phyloP scores from a whole-genome alignment of 2,113 vertebrate species.

The Psittacara wagleri region DNA sequence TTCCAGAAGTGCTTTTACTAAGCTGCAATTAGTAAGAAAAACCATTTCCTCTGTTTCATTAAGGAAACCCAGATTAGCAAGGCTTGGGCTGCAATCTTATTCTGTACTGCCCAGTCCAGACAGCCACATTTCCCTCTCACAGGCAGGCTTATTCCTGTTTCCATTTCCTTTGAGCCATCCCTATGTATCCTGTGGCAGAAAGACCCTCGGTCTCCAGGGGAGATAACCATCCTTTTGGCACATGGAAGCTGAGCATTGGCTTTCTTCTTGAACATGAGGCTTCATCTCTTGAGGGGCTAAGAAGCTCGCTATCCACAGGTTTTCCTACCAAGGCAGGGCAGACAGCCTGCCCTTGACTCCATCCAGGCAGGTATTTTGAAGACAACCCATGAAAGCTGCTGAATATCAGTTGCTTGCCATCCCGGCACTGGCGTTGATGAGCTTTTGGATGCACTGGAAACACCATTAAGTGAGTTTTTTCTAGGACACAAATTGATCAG shows the following conservation, averaged over 20 bases:
- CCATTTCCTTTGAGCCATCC: neutral
- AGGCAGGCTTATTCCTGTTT: neutral
- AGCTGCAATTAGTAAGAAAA: neutral
- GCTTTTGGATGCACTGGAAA: rapidly evolving
- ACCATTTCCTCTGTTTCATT: neutral
- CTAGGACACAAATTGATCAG: neutral
- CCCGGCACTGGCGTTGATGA: neutral
- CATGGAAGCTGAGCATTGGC: neutral
- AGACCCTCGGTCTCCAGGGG: rapidly evolving
- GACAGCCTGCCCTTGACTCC: neutral
- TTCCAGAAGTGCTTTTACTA: neutral
- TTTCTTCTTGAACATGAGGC: neutral
- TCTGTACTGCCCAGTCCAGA: neutral
- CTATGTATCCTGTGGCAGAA: rapidly evolving
- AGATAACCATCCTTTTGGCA: rapidly evolving
- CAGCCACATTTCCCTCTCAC: neutral
- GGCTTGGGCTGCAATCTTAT: neutral
- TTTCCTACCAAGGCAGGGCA: neutral
- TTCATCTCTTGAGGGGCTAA: neutral
- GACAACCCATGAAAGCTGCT: neutral
- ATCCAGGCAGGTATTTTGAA: neutral
- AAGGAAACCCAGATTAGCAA: neutral
- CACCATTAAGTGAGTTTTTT: neutral
- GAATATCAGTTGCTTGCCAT: rapidly evolving
- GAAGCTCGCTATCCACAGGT: rapidly evolving